Conservation (phyloP, 2,888 invertebrate species). For the Caenorhabditis drosophilae region DNA sequence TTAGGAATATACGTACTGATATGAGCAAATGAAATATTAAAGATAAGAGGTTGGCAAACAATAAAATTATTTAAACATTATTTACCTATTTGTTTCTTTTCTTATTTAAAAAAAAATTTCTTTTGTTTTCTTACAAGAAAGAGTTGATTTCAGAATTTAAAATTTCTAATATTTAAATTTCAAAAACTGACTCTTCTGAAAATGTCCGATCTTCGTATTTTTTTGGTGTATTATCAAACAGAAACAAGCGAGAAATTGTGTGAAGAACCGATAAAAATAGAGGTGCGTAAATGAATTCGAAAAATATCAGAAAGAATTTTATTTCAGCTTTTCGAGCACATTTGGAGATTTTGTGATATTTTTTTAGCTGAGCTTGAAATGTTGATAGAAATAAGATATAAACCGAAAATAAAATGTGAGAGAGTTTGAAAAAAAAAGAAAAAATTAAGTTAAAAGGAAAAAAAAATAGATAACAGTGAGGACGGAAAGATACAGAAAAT, state of each 20-base stretch:
- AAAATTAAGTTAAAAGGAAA: neutral
- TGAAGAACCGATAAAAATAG: conserved; percentile 6
- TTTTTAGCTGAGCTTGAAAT: conserved; percentile 6
- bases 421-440: conserved; percentile 17
- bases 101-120: too few species aligned
- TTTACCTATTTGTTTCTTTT: too few species aligned
- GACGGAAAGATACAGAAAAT: conserved; percentile 18
- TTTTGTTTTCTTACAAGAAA: too few species aligned
- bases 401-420: conserved; percentile 11
- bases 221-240: conserved; percentile 17
- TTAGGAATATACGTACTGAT: too few species aligned
- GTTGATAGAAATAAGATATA: neutral
- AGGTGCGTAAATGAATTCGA: conserved; percentile 5
- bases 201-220: conserved; percentile 10
- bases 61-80: neutral
- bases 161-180: too few species aligned
- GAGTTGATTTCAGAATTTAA: too few species aligned
- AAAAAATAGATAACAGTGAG: conserved; percentile 5
- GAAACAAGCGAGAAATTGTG: conserved; percentile 8
- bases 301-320: too few species aligned
- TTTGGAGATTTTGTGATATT: conserved; percentile 24
- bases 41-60: conserved; percentile 7
- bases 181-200: too few species aligned
- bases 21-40: too few species aligned
- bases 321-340: conserved; percentile 25